phyloP scores from a whole-genome alignment of 2,113 vertebrate species.

The Rhegmatorhina hoffmannsi region DNA sequence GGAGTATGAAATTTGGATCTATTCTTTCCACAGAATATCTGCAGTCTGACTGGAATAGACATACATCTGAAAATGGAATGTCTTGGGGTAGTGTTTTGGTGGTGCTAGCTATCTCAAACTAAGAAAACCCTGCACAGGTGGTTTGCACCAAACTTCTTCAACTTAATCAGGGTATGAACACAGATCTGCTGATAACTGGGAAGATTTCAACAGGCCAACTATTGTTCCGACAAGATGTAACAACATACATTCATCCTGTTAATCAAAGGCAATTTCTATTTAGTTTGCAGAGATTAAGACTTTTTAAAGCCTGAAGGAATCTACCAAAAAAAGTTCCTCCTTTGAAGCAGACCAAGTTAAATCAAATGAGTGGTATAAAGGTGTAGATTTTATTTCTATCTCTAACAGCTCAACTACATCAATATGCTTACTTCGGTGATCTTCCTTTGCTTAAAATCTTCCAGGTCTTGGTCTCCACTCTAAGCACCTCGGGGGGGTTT shows the following conservation, averaged over 20 bases:
- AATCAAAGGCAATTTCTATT: neutral
- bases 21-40: neutral
- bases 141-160: neutral
- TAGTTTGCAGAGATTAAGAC: neutral
- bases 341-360: neutral
- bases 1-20: too few relatives aligned
- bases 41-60: neutral
- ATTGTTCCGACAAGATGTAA: neutral
- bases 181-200: neutral
- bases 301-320: neutral
- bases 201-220: neutral
- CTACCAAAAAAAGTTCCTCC: neutral
- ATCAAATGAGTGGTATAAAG: neutral
- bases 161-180: neutral
- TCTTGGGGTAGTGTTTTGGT: neutral
- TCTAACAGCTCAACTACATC: neutral
- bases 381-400: neutral
- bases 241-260: neutral
- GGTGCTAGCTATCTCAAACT: neutral
- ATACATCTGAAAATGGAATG: neutral
- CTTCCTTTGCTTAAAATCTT: neutral
- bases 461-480: rapidly evolving
- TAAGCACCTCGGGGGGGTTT: neutral
- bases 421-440: neutral
- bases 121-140: neutral